A percentile compares a stretch with the other conserved stretches of the same genome.
Conservation (phyloP, 2,888 invertebrate genomes). For the Erebia ligea region DNA sequence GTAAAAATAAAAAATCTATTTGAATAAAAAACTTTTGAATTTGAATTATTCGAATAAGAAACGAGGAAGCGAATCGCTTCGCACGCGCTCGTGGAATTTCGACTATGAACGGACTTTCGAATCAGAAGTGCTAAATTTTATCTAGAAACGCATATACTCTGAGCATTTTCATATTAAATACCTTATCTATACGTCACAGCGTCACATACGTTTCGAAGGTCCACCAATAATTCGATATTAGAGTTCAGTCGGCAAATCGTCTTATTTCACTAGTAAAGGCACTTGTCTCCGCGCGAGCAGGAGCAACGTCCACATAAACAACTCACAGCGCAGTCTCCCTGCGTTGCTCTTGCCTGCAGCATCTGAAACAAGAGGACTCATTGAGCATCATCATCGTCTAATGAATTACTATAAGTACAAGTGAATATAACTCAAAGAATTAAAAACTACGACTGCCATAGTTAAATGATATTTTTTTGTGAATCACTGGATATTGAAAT, state of each 20-base stretch:
- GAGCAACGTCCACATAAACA: constrained; percentile 61
- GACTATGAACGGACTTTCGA: too few relatives aligned
- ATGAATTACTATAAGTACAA: too few relatives aligned
- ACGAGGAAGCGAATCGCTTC: too few relatives aligned
- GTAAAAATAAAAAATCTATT: too few relatives aligned
- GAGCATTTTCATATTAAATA: constrained; percentile 10
- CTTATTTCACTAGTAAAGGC: constrained; percentile 58
- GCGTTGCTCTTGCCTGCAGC: constrained; percentile 61
- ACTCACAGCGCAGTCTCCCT: constrained; percentile 50
- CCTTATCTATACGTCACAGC: constrained; percentile 29
- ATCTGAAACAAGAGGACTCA: constrained; percentile 53
- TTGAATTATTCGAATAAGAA: too few relatives aligned
- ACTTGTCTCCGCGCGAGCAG: constrained; percentile 61
- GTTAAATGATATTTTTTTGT: too few relatives aligned
- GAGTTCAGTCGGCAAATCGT: constrained; percentile 39
- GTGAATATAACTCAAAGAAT: too few relatives aligned
- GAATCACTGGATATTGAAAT: too few relatives aligned
- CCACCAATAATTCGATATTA: constrained; percentile 21
- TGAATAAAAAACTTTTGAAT: too few relatives aligned
- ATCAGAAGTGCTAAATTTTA: not conserved
- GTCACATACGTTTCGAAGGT: constrained; percentile 27
- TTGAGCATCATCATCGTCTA: not conserved
- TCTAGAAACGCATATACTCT: constrained; percentile 13
- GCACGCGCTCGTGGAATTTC: too few relatives aligned
- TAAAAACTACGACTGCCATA: too few relatives aligned